These are phyloP conservation scores for Cosmorhoe ocellata DNA, from an alignment of 2,888 invertebrate species.

Conservation along the genomic window DNA sequence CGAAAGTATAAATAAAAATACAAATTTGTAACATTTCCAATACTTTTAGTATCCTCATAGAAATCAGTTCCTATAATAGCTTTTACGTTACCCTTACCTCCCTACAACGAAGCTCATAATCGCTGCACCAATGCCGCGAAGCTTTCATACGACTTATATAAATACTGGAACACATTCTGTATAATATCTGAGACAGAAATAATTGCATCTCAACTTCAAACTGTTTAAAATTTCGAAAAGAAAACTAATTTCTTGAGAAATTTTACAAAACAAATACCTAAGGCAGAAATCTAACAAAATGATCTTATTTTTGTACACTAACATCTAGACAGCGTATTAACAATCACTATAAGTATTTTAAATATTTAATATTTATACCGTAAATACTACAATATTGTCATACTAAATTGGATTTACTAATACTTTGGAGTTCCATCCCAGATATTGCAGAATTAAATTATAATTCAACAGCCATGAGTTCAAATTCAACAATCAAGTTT, in stretches of 20 bases:
- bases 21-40: slow-evolving; percentile 81
- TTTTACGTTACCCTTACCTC: slow-evolving; percentile 74
- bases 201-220: slow-evolving; percentile 27
- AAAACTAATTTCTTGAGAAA: slow-evolving; percentile 16
- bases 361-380: slow-evolving; percentile 53
- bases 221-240: slow-evolving; percentile 23
- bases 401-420: slow-evolving; percentile 60
- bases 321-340: slow-evolving; percentile 62
- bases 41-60: slow-evolving; percentile 75
- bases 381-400: slow-evolving; percentile 72
- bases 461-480: slow-evolving; percentile 57
- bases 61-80: slow-evolving; percentile 73
- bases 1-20: slow-evolving; percentile 54
- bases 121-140: slow-evolving; percentile 65
- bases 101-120: slow-evolving; percentile 78
- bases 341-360: slow-evolving; percentile 62
- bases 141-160: slow-evolving; percentile 57
- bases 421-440: slow-evolving; percentile 66
- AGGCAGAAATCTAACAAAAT: slow-evolving; percentile 51
- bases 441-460: slow-evolving; percentile 65
- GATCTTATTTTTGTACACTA: slow-evolving; percentile 51
- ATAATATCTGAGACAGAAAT: slow-evolving; percentile 38
- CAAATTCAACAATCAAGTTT: slow-evolving; percentile 36
- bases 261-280: slow-evolving; percentile 32
- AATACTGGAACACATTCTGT: slow-evolving; percentile 63